Evolutionary conservation across 2,797 vertebrate genomes (phyloP).

Genomic region (Microctenopoma stevenorrisi): DNA sequence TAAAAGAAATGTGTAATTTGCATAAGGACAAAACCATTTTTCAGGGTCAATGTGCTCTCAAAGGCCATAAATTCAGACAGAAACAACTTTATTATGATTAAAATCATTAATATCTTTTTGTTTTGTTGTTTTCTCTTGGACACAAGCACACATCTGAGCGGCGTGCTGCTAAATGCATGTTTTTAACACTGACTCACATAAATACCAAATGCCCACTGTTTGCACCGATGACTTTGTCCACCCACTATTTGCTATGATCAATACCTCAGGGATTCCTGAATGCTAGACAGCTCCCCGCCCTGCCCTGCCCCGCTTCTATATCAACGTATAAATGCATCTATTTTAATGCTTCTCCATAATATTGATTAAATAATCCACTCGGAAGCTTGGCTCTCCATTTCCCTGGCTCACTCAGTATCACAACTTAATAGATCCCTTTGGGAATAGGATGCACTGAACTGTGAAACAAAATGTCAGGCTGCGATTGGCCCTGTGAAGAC

Average conservation of each 20-base stretch:
- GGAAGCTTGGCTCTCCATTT: conserved; percentile 59
- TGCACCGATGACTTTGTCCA: conserved; percentile 30
- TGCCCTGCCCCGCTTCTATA: conserved; percentile 34
- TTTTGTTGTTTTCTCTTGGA: not conserved
- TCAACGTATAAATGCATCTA: conserved; percentile 65
- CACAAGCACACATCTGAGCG: not conserved
- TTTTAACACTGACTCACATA: conserved; percentile 20
- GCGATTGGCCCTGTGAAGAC: conserved; percentile 71
- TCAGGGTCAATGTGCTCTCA: conserved; percentile 28
- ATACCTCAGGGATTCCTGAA: conserved; percentile 45
- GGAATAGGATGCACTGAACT: conserved; percentile 78
- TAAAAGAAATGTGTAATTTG: conserved; percentile 55
- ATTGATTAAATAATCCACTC: conserved; percentile 81
- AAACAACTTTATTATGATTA: conserved; percentile 10
- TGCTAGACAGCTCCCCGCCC: conserved; percentile 29
- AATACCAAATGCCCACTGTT: conserved; percentile 13
- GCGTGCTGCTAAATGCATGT: not conserved
- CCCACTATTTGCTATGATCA: conserved; percentile 42
- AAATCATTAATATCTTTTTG: not conserved
- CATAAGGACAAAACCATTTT: conserved; percentile 40
- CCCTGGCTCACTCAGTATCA: conserved; percentile 69
- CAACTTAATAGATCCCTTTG: conserved; percentile 85
- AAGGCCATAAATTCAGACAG: conserved; percentile 22
- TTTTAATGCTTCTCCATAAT: conserved; percentile 75
- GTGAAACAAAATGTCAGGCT: conserved; percentile 81